Base-by-base conservation (phyloP, 2,888 invertebrate species). In the Drosophila paranaensis region DNA sequence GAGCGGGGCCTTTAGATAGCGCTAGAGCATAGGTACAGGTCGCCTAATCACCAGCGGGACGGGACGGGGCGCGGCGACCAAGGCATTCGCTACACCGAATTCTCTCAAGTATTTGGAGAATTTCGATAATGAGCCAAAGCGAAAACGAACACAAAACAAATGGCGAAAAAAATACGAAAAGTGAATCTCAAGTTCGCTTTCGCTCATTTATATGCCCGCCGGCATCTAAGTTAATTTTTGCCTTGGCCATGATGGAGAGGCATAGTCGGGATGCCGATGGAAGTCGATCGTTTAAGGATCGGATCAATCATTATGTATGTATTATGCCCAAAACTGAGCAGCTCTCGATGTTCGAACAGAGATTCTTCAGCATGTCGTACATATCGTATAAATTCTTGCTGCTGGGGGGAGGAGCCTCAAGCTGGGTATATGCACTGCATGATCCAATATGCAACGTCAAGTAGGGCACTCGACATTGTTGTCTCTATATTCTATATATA, bases 171-270 rank as follows among this genome's bases (percentile, higher is more conserved):
- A 4, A 25, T n/a, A 53, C 27, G 40, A 54, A 54, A 54, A 40
- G 54, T 25, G 58, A 60, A 60, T 65, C 64, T 54, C 60, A 66
- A 64, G 62, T 77, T 69, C 30, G 48, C 51, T 56, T 58, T 55
- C 56, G 58, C 79, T 82, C 74, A 77, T 79, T 82, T 68, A 67
- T 84, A 81, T 84, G 77, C 74, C 58, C 45, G 58, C 57, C 63
- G 51, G 50, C 39, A 35, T 14, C 37, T 37, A 14, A 25, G 39
- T 39, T 37, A n/a, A 53, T 53, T 37, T 39, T 25, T 14, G 35
- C 9, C n/a, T 37, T 37, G 35, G 51, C 51, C 33, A 35, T 14
- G 35, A 35, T 6, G 4, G 37, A 46, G 16, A 46, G 30, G 60
- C 70, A 57, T 66, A 57, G 56, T 43, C 57, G 30, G 45, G 20